These are phyloP conservation scores for Origma solitaria DNA, from an alignment of 2,113 vertebrate genomes.

Conservation along the genomic window DNA sequence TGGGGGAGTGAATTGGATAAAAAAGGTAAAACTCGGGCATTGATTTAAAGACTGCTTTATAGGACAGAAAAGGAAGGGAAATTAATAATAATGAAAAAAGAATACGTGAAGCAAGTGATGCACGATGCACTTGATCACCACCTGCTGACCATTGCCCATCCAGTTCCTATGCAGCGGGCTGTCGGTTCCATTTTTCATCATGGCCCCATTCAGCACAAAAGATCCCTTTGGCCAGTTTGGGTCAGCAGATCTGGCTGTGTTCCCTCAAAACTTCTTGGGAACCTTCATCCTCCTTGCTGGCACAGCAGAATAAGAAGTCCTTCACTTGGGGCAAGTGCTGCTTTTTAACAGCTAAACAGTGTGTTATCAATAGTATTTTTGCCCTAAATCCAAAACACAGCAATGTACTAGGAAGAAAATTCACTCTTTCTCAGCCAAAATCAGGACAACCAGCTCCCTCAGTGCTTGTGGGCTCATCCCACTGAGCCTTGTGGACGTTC, in stretches of 20 bases:
- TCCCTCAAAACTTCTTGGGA: not conserved
- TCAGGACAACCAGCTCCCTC: not conserved
- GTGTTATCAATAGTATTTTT: not conserved
- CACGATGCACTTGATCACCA: not conserved
- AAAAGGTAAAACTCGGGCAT: not conserved
- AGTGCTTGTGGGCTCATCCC: not conserved
- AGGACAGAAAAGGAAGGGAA: not conserved
- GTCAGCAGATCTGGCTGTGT: not conserved
- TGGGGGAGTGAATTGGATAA: too few species aligned
- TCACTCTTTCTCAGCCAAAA: not conserved
- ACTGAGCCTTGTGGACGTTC: not conserved
- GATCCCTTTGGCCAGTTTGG: not conserved
- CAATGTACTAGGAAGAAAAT: not conserved
- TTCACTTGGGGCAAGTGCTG: not conserved
- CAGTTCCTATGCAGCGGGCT: not conserved
- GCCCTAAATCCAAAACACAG: not conserved
- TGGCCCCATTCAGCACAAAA: not conserved
- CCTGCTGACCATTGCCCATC: not conserved
- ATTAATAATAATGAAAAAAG: not conserved
- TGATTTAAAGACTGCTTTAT: not conserved
- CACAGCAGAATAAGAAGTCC: not conserved
- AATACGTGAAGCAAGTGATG: accelerated
- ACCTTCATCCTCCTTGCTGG: accelerated
- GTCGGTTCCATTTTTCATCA: not conserved
- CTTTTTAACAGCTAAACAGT: not conserved